Base-by-base conservation (phyloP, 1,140 invertebrate species). In the Prorops nasuta region DNA sequence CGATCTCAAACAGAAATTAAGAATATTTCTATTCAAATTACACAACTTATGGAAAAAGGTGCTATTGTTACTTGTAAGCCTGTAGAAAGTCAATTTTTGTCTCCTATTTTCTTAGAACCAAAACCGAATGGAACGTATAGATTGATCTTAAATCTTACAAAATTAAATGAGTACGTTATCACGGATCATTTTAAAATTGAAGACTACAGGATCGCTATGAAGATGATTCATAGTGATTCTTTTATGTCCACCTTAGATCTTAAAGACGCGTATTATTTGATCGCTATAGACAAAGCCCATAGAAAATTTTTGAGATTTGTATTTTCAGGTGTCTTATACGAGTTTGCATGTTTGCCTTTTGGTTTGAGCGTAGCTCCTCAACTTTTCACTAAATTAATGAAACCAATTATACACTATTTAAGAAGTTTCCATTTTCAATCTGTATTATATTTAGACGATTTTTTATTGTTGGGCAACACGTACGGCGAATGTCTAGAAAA, bases 61-160 rank as follows among this genome's bases (percentile, higher is more conserved):
- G 34, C 34, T n/a, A 15, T 35, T 9, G 6, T n/a, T 35, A 7
- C 6, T 6, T 35, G 34, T 35, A 9, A 35, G 7, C 3, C 6
- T 14, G 15, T 8, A 14, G 36, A 49, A 20, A 34, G 16, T 17
- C 46, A 55, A 39, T 58, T 55, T 22, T 44, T 64, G 12, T 61
- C 44, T 48, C 69, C 74, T 73, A 50, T 78, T 47, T 58, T 54
- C 24, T 31, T 58, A 3, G 22, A 31, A 10, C 46, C 41, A 12
- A 53, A 53, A 53, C 45, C 79, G 74, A 9, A 78, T 79, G 19
- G 76, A 1, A 12, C 39, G n/a, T 42, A 35, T 41, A 17, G 41
- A 45, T 56, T 61, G 43, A 58, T 66, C 6, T 9, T 35, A 4
- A 35, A 35, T 35, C 14, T 35, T 6, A 35, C 6, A n/a, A 4